phyloP scores from a whole-genome alignment of 2,888 invertebrate species.

The Herminia tarsipennalis region DNA sequence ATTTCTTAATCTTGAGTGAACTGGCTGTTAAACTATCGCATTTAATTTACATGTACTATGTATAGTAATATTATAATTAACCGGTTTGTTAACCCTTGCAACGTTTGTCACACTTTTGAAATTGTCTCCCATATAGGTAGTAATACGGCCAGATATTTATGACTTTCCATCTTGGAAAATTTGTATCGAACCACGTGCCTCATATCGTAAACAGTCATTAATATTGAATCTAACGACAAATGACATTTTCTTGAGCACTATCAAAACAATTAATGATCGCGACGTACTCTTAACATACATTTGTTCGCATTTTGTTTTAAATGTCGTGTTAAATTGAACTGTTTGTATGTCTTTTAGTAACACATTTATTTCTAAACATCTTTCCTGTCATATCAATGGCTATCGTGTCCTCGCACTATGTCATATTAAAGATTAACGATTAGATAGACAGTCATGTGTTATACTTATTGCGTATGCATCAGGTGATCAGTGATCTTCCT shows the following conservation, averaged over 20 bases:
- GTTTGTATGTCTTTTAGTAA: slow-evolving; percentile 3
- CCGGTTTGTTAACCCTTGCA: slow-evolving; percentile 21
- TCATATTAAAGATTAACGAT: slow-evolving; percentile 48
- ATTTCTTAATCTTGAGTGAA: slow-evolving; percentile 36
- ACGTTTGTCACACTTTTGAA: slow-evolving; percentile 5
- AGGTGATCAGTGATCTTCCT: slow-evolving; percentile 60
- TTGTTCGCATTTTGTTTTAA: slow-evolving; percentile 1
- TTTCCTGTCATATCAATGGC: slow-evolving; percentile 18
- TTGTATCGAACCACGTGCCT: slow-evolving; percentile 46
- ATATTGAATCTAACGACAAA: slow-evolving; percentile 54
- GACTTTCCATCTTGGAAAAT: slow-evolving; percentile 50
- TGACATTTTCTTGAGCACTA: slow-evolving; percentile 40
- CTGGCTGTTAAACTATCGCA: slow-evolving; percentile 21
- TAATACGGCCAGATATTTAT: slow-evolving; percentile 8
- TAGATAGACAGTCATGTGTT: slow-evolving; percentile 64
- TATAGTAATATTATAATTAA: slow-evolving; percentile 17
- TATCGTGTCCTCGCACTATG: slow-evolving; percentile 37
- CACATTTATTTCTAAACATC: slow-evolving; percentile 8
- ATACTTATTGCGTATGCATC: slow-evolving; percentile 56
- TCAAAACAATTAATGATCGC: slow-evolving; percentile 40
- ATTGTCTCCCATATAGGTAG: slow-evolving; percentile 8
- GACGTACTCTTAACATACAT: slow-evolving; percentile 19
- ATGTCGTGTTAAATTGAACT: slow-evolving; percentile 12
- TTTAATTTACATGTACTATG: slow-evolving; percentile 19
- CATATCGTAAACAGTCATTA: slow-evolving; percentile 49